A percentile compares a stretch with the other conserved stretches of the same genome.
Conservation (phyloP, 2,888 invertebrate genomes). For the Acronicta alni region DNA sequence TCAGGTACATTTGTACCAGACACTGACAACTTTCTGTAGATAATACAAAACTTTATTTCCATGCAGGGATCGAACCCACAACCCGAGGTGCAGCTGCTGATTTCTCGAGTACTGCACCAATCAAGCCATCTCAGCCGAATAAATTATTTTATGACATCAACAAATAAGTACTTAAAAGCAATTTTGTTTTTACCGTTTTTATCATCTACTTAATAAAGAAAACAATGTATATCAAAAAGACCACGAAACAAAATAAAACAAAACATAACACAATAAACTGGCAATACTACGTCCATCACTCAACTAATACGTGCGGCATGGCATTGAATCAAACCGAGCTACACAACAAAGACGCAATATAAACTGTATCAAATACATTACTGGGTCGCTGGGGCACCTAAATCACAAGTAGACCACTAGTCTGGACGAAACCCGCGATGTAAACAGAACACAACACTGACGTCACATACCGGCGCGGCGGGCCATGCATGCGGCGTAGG, state of each 20-base stretch:
- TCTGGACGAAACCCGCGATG: slow-evolving; percentile 24
- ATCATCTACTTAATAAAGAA: background rate
- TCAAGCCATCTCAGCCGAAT: no score
- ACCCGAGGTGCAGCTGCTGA: no score
- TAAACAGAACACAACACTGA: slow-evolving; percentile 18
- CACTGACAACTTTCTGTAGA: no score
- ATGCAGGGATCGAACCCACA: no score
- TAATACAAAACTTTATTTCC: no score
- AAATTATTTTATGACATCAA: no score
- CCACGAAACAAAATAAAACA: background rate
- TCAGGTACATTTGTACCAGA: no score
- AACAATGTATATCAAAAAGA: background rate
- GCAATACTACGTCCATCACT: slow-evolving; percentile 33
- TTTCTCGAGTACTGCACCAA: no score
- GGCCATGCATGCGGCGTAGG: background rate
- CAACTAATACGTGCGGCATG: slow-evolving; percentile 18
- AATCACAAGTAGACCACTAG: slow-evolving; percentile 9
- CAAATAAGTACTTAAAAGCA: no score
- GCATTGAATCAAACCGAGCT: slow-evolving; percentile 27
- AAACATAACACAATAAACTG: slow-evolving; percentile 1
- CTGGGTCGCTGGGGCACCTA: slow-evolving; percentile 3
- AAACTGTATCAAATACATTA: slow-evolving; percentile 31
- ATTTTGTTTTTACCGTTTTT: no score
- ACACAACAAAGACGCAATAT: slow-evolving; percentile 34
- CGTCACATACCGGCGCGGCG: slow-evolving; percentile 16